Evolutionary conservation across 2,113 vertebrate genomes (phyloP), one percentile per base, ranked within the genome.

Genomic region (Urocynchramus pylzowi): DNA sequence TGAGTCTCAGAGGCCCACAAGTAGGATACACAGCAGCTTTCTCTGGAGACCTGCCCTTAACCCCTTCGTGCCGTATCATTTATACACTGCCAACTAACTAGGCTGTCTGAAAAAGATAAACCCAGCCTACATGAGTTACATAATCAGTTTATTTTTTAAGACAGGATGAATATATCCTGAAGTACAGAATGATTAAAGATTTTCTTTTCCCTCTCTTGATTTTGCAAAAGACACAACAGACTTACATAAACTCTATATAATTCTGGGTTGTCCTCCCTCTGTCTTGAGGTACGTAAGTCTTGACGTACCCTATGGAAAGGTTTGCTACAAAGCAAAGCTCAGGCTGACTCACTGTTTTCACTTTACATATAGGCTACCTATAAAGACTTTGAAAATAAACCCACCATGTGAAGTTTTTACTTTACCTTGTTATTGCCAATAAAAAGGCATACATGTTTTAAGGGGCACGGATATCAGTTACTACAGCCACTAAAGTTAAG

Each of bases 401-500:
- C 52, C 45, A 28, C 49, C 67, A 54, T 11, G 4, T 49, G 20
- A 95, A 96, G 79, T 94, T 96, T 92, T 67, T n/a, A 84, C 41
- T 79, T 61, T 63, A 56, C 17, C 30, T 42, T 79, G 39, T 18
- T 88, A 47, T 21, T 56, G 35, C 19, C 17, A 53, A 45, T n/a
- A 56, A 59, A 89, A 81, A 30, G 14, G 39, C 13, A 69, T n/a
- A 49, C 3, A 1, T 28, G 17, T 42, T 68, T 73, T 60, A 69
- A 87, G 28, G 13, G 23, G 23, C 31, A 67, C 2, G 3, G 73
- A 30, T 73, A 93, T 5, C 28, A 39, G 26, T n/a, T 57, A 56
- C 50, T 30, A 52, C 10, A 93, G 59, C 65, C 28, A 9, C 53
- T 17, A 68, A 97, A 98, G 96, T 98, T 94, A 89, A 73, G 56